Conservation (phyloP, 1,140 invertebrate species). For the Rhagoletis zephyria region DNA sequence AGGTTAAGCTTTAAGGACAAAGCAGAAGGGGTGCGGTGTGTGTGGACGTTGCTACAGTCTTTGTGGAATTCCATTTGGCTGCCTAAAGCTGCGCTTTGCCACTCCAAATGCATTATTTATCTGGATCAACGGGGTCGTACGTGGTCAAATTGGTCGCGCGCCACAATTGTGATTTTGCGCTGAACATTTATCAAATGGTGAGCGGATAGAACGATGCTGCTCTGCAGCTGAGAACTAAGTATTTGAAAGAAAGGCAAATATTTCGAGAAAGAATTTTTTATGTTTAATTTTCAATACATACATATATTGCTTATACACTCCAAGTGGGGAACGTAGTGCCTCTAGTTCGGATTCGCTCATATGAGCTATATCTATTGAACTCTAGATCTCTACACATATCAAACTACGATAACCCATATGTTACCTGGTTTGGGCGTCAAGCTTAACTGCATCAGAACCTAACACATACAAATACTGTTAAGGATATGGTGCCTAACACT, state of each 20-base stretch:
- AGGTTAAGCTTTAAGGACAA: conserved; percentile 4
- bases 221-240: not conserved
- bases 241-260: no score
- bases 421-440: no score
- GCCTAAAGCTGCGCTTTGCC: conserved; percentile 2
- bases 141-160: conserved; percentile 39
- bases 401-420: no score
- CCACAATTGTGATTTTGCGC: conserved; percentile 28
- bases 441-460: no score
- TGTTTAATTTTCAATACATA: no score
- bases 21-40: not conserved
- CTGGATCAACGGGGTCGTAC: conserved; percentile 43
- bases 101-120: conserved; percentile 52
- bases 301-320: no score
- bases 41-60: not conserved
- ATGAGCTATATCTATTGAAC: no score
- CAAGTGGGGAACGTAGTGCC: no score
- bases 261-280: not conserved
- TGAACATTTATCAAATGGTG: conserved; percentile 27
- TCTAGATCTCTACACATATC: no score
- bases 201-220: not conserved
- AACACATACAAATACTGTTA: no score
- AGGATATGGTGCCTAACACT: no score
- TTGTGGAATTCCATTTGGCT: conserved; percentile 11
- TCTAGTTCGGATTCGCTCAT: no score